These are phyloP conservation scores for Hydriomena furcata DNA, from an alignment of 2,888 invertebrate species.

Conservation along the genomic window DNA sequence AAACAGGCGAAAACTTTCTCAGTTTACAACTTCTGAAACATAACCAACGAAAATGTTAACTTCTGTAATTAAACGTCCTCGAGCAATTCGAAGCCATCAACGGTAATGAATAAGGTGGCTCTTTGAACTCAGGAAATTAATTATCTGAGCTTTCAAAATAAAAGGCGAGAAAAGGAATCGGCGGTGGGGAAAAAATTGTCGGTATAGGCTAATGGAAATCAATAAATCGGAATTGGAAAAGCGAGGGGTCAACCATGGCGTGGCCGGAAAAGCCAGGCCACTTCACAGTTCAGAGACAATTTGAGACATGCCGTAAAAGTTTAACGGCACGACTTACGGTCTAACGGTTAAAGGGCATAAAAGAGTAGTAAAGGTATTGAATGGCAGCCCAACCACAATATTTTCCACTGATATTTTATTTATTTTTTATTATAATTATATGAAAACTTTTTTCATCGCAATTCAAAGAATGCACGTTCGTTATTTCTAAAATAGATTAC, in stretches of 20 bases:
- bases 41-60: slow-evolving; percentile 42
- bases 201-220: slow-evolving; percentile 40
- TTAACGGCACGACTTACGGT: too few relatives aligned
- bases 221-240: slow-evolving; percentile 39
- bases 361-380: too few relatives aligned
- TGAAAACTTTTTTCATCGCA: too few relatives aligned
- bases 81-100: slow-evolving; percentile 42
- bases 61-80: slow-evolving; percentile 47
- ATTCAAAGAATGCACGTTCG: too few relatives aligned
- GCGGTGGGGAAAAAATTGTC: slow-evolving; percentile 27
- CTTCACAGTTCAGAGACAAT: not conserved
- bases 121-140: slow-evolving; percentile 39
- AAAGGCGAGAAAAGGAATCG: slow-evolving; percentile 25
- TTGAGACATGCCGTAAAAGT: too few relatives aligned
- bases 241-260: not conserved
- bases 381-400: too few relatives aligned
- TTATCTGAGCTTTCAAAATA: slow-evolving; percentile 32
- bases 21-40: slow-evolving; percentile 41
- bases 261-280: not conserved
- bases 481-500: too few relatives aligned
- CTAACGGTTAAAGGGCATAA: too few relatives aligned
- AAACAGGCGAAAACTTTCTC: slow-evolving; percentile 7
- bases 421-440: too few relatives aligned
- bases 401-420: too few relatives aligned
- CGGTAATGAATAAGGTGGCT: slow-evolving; percentile 43